A percentile compares a stretch with the other conserved stretches of the same genome.
These are phyloP conservation scores for Macrophya annulata DNA, from an alignment of 2,888 invertebrate genomes.

Conservation along the genomic window DNA sequence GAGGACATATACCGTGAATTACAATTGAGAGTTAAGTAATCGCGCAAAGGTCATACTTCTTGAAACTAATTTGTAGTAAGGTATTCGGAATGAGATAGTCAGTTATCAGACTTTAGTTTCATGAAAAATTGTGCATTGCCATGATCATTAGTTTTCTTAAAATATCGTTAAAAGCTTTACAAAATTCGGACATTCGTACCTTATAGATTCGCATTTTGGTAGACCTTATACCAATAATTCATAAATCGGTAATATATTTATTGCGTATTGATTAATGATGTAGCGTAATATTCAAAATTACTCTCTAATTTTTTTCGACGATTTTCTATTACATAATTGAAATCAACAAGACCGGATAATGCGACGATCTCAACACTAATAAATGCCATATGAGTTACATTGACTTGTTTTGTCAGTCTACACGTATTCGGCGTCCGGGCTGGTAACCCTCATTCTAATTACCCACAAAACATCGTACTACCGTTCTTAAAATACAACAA, in stretches of 20 bases:
- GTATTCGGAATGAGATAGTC: background rate
- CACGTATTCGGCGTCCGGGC: background rate
- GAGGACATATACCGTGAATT: background rate
- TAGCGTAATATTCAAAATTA: background rate
- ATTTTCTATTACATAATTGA: background rate
- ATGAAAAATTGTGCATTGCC: background rate
- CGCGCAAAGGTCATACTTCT: background rate
- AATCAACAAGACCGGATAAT: background rate
- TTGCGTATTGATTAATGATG: background rate
- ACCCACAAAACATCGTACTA: background rate
- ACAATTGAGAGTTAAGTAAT: background rate
- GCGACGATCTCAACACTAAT: background rate
- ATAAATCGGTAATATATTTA: background rate
- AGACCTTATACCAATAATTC: background rate
- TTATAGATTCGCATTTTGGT: background rate
- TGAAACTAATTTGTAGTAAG: too few species aligned
- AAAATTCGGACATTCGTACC: background rate
- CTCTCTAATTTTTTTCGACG: too few species aligned
- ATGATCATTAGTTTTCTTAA: background rate
- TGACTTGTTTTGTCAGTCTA: background rate
- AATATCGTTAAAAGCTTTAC: background rate
- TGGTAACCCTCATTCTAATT: background rate
- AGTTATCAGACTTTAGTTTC: background rate
- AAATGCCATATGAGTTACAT: background rate
- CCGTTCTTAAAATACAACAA: background rate